A percentile compares a stretch with the other conserved stretches of the same genome.
Evolutionary conservation across 2,888 invertebrate species (phyloP).

Genomic region (Coelinius sp.): DNA sequence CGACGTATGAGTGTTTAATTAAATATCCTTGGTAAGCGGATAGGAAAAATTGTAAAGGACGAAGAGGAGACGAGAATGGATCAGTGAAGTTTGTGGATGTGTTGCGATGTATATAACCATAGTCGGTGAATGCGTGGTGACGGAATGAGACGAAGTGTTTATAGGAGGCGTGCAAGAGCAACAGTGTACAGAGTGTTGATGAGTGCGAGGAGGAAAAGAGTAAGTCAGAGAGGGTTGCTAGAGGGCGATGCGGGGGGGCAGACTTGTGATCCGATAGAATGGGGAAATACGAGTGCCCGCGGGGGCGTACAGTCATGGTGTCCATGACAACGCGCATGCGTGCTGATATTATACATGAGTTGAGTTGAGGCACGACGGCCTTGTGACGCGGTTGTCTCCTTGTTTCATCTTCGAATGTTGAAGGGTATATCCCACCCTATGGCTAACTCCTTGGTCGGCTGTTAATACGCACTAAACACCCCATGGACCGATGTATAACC

Average conservation of each 20-base stretch:
- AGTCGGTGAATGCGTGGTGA: conserved; percentile 50
- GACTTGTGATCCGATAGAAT: conserved; percentile 38
- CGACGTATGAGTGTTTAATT: conserved; percentile 45
- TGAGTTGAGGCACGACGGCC: conserved; percentile 54
- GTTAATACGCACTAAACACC: conserved; percentile 70
- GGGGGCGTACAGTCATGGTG: conserved; percentile 68
- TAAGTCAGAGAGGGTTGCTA: conserved; percentile 32
- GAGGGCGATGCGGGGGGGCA: conserved; percentile 13
- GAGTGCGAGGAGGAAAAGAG: conserved; percentile 30
- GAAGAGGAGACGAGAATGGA: conserved; percentile 38
- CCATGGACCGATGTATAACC: conserved; percentile 57
- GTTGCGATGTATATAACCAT: conserved; percentile 17
- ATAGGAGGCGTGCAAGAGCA: conserved; percentile 48
- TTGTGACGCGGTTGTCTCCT: conserved; percentile 53
- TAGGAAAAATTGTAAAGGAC: conserved; percentile 39
- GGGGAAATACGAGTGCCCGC: conserved; percentile 47
- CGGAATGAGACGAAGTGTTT: conserved; percentile 65
- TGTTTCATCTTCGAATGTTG: conserved; percentile 42
- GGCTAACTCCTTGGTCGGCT: conserved; percentile 56
- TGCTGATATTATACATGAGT: conserved; percentile 49
- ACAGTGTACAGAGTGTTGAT: conserved; percentile 38
- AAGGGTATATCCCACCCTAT: conserved; percentile 49
- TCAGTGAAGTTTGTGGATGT: conserved; percentile 36
- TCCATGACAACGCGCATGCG: conserved; percentile 70
- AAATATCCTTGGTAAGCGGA: conserved; percentile 46